phyloP scores from a whole-genome alignment of 2,797 vertebrate genomes.

The Hyperoplus immaculatus region DNA sequence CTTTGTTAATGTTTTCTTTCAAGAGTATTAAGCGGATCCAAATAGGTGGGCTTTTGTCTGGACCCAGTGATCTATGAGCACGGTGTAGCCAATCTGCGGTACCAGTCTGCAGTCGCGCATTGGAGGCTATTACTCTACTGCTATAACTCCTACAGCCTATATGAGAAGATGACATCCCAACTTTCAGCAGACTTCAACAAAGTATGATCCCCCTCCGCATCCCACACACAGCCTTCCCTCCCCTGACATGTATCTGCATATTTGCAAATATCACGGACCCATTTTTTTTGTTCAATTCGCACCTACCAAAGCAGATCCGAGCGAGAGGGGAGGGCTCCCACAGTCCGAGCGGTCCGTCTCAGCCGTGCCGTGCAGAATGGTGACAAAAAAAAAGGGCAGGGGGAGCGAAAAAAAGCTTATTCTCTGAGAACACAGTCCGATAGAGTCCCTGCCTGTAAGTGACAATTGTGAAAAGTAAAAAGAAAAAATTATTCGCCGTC shows the following conservation, averaged over 20 bases:
- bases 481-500: constrained; percentile 65
- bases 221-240: constrained; percentile 55
- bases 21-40: constrained; percentile 47
- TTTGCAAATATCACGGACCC: constrained; percentile 81
- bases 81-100: constrained; percentile 78
- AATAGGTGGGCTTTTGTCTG: constrained; percentile 85
- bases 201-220: constrained; percentile 76
- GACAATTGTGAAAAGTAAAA: constrained; percentile 62
- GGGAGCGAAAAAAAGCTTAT: constrained; percentile 69
- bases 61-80: constrained; percentile 86
- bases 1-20: background rate
- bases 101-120: constrained; percentile 79
- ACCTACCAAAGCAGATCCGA: constrained; percentile 88
- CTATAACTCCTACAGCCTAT: constrained; percentile 70
- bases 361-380: constrained; percentile 76
- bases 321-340: constrained; percentile 82
- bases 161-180: constrained; percentile 86
- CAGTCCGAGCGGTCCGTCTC: constrained; percentile 82
- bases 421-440: constrained; percentile 73
- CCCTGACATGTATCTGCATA: constrained; percentile 85
- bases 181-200: constrained; percentile 89
- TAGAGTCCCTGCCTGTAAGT: constrained; percentile 61
- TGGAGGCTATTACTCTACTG: constrained; percentile 57
- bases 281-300: constrained; percentile 76
- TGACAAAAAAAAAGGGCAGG: constrained; percentile 61